These are phyloP conservation scores for Xanthostigma xanthostigma DNA, from an alignment of 2,888 invertebrate genomes.

Conservation along the genomic window DNA sequence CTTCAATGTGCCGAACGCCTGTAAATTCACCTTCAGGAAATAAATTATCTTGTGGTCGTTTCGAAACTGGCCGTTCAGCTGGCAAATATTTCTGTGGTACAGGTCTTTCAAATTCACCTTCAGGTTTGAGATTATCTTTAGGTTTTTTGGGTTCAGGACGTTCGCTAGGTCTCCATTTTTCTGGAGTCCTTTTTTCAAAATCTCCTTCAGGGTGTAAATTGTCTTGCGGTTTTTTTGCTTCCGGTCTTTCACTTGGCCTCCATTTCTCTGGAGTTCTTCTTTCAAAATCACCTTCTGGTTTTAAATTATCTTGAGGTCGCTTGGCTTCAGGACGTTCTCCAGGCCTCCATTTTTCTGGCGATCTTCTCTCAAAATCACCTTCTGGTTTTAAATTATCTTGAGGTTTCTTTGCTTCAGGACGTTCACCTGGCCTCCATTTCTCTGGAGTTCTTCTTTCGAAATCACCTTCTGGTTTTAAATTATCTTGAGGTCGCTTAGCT, in stretches of 20 bases:
- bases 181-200: conserved; percentile 25
- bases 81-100: conserved; percentile 20
- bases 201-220: conserved; percentile 40
- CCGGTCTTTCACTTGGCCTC: conserved; percentile 27
- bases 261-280: conserved; percentile 22
- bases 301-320: conserved; percentile 39
- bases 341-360: conserved; percentile 23
- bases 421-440: conserved; percentile 28
- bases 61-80: conserved; percentile 27
- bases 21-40: conserved; percentile 32
- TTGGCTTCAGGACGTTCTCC: conserved; percentile 28
- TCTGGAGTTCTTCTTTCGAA: conserved; percentile 24
- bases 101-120: conserved; percentile 27
- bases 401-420: conserved; percentile 27
- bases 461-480: conserved; percentile 33
- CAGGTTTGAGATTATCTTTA: conserved; percentile 35
- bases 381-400: conserved; percentile 28
- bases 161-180: conserved; percentile 25
- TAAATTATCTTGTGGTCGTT: conserved; percentile 28
- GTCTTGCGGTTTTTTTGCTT: conserved; percentile 34
- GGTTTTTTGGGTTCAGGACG: conserved; percentile 26
- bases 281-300: conserved; percentile 36
- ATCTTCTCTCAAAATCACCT: conserved; percentile 29
- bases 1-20: conserved; percentile 33
- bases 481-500: conserved; percentile 29